phyloP scores from a whole-genome alignment of 2,113 vertebrate genomes.

The Collichthys lucidus region DNA sequence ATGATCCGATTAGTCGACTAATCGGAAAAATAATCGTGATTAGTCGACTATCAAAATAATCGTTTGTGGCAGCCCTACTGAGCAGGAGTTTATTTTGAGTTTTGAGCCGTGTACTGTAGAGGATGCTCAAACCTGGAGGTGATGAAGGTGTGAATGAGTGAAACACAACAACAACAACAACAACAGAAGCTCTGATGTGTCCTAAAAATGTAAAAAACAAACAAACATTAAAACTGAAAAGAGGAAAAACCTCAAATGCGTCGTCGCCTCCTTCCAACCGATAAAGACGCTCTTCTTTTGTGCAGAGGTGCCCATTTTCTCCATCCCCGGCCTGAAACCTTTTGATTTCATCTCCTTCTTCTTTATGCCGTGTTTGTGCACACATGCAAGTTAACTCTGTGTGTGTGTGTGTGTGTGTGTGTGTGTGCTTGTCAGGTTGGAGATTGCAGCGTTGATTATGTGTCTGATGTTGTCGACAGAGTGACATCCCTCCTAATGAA shows the following conservation, averaged over 20 bases:
- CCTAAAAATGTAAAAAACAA: slow-evolving; percentile 12
- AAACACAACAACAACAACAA: slow-evolving; percentile 8
- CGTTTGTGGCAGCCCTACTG: no score
- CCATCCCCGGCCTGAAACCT: slow-evolving; percentile 48
- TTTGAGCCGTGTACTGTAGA: no score
- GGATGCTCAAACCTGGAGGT: no score
- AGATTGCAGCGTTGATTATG: slow-evolving; percentile 80
- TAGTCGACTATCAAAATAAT: no score
- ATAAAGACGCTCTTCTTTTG: slow-evolving; percentile 50
- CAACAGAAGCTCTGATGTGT: slow-evolving; percentile 7
- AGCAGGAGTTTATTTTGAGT: no score
- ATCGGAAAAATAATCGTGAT: no score
- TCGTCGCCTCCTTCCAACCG: not conserved
- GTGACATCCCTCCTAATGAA: slow-evolving; percentile 84
- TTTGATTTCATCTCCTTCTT: slow-evolving; percentile 54
- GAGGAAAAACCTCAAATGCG: not conserved
- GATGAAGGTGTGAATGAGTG: no score
- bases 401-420: slow-evolving; percentile 5
- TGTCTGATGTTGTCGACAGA: slow-evolving; percentile 77
- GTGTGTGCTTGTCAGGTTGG: slow-evolving; percentile 52
- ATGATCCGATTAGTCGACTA: no score
- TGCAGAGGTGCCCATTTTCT: slow-evolving; percentile 44
- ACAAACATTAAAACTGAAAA: slow-evolving; percentile 11
- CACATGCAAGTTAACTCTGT: slow-evolving; percentile 9
- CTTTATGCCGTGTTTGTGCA: slow-evolving; percentile 38